phyloP scores from a whole-genome alignment of 53 echinoderm and acorn worm species.

The Paelopatides confundens region DNA sequence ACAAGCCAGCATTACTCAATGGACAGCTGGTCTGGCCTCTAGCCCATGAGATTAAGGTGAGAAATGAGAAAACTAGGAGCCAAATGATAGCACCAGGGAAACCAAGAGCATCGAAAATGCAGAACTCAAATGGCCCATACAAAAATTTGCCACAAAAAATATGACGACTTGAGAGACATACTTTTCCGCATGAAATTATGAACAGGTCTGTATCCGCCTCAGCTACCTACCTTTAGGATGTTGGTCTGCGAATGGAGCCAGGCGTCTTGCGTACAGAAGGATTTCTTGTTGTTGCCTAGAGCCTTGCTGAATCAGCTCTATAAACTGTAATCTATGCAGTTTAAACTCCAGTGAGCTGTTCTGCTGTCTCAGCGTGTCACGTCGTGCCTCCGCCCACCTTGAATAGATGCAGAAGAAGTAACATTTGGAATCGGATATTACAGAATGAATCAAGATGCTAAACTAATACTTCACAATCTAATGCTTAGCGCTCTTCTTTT shows the following conservation, averaged over 20 bases:
- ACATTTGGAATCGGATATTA: not conserved
- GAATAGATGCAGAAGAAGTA: not conserved
- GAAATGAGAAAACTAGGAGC: no score
- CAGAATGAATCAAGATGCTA: not conserved
- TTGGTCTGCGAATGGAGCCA: conserved; percentile 84
- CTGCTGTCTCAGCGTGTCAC: conserved; percentile 79
- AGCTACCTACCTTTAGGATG: conserved; percentile 81
- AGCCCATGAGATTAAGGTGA: no score
- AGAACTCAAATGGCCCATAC: no score
- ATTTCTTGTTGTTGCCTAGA: conserved; percentile 77
- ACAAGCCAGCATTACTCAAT: no score
- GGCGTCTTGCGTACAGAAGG: conserved; percentile 77
- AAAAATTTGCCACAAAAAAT: no score
- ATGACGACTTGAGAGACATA: no score
- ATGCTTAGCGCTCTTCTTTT: no score
- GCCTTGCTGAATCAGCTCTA: conserved; percentile 85
- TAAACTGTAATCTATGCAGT: conserved; percentile 90
- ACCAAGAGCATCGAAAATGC: no score
- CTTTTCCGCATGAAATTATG: no score
- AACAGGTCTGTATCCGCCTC: no score
- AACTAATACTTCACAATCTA: not conserved
- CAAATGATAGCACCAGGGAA: no score
- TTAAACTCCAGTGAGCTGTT: conserved; percentile 93
- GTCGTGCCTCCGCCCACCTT: conserved; percentile 87
- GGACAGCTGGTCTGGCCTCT: no score